Evolutionary conservation across 2,888 invertebrate species (phyloP).

Genomic region (Heliconius aoede): DNA sequence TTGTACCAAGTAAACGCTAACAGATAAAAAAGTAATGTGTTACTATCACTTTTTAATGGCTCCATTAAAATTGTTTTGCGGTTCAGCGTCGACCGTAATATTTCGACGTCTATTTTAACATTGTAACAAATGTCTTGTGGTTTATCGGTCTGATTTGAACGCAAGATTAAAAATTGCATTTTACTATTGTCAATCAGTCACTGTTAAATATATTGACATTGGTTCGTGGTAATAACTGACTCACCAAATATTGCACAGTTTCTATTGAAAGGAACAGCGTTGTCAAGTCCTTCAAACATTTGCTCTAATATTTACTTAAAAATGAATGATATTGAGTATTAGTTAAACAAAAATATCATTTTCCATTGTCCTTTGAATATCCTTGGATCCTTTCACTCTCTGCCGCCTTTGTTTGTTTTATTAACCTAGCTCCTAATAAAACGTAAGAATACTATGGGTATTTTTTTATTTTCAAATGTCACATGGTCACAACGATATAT

Average conservation of each 20-base stretch:
- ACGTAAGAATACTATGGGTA: conserved; percentile 54
- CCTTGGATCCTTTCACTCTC: conserved; percentile 60
- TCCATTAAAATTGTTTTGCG: conserved; percentile 77
- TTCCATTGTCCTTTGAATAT: conserved; percentile 65
- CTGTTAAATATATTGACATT: conserved; percentile 45
- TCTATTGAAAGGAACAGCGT: conserved; percentile 40
- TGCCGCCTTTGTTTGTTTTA: conserved; percentile 59
- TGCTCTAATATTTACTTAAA: conserved; percentile 47
- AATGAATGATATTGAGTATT: conserved; percentile 56
- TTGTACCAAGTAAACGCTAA: conserved; percentile 38
- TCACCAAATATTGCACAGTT: conserved; percentile 52
- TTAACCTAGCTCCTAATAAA: conserved; percentile 52
- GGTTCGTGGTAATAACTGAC: conserved; percentile 52
- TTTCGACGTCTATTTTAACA: conserved; percentile 69
- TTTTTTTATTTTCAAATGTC: conserved; percentile 9
- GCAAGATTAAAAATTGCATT: conserved; percentile 66
- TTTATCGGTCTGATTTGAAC: conserved; percentile 60
- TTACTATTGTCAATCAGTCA: conserved; percentile 61
- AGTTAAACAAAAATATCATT: conserved; percentile 65
- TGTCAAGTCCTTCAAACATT: conserved; percentile 53
- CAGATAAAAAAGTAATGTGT: conserved; percentile 63
- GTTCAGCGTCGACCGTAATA: conserved; percentile 68
- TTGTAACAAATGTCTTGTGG: conserved; percentile 72
- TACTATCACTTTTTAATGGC: conserved; percentile 80
- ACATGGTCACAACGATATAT: background rate